Evolutionary conservation across 2,113 vertebrate genomes (phyloP).

Genomic region (Rallus limicola): DNA sequence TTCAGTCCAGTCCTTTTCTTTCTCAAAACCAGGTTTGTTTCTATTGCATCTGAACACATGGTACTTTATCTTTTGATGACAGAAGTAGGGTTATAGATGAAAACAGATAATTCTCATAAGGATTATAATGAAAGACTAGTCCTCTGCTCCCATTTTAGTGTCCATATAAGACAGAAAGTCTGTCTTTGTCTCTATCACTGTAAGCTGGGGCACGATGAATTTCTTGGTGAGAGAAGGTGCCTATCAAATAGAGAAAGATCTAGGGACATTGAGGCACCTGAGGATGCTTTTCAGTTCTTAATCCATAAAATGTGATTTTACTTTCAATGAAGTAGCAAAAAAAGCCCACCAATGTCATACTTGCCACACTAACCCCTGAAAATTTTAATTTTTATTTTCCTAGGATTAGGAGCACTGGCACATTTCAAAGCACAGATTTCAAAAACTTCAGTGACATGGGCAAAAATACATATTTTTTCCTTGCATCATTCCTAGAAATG

Average conservation of each 20-base stretch:
- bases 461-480: neutral
- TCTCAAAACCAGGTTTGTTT: neutral
- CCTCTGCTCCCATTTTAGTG: neutral
- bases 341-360: fast-evolving
- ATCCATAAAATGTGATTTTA: neutral
- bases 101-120: neutral
- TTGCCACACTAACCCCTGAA: neutral
- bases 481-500: constrained; percentile 58
- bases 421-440: neutral
- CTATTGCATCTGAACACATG: neutral
- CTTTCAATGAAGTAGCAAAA: neutral
- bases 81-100: neutral
- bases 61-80: neutral
- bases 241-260: neutral
- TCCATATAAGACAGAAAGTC: neutral
- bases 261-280: neutral
- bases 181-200: neutral
- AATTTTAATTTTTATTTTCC: neutral
- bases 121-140: neutral
- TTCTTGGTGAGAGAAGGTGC: neutral
- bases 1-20: neutral
- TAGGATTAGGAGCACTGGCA: neutral
- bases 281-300: neutral
- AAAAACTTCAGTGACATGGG: neutral
- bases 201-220: neutral